Percentiles rank a stretch among this genome's conserved stretches.
Conservation (phyloP, 2,888 invertebrate genomes). For the Caenorhabditis angaria region DNA sequence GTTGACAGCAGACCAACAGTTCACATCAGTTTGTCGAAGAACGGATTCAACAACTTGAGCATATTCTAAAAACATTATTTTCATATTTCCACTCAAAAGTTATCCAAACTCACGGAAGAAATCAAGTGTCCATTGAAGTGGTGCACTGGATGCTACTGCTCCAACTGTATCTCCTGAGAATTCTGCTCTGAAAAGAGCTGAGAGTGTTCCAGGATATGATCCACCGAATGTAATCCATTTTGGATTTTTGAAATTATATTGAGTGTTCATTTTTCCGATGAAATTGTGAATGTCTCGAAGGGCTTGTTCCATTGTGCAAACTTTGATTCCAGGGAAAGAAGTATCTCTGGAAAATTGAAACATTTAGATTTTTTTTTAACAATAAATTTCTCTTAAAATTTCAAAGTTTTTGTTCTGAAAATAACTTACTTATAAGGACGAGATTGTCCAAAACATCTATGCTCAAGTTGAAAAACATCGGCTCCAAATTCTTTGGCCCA, state of each 20-base stretch:
- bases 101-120: conserved; percentile 45
- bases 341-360: conserved; percentile 80
- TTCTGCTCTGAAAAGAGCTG: conserved; percentile 55
- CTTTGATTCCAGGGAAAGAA: conserved; percentile 82
- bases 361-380: not conserved
- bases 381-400: too few species aligned
- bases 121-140: conserved; percentile 54
- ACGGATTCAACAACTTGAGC: conserved; percentile 58
- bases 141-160: conserved; percentile 59
- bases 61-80: conserved; percentile 42
- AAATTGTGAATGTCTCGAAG: conserved; percentile 86
- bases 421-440: conserved; percentile 13
- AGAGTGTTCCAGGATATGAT: conserved; percentile 82
- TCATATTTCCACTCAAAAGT: not conserved
- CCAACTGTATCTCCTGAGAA: conserved; percentile 57
- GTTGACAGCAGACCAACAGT: conserved; percentile 40
- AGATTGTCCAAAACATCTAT: conserved; percentile 62
- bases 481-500: conserved; percentile 59
- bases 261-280: conserved; percentile 79
- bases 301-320: conserved; percentile 78
- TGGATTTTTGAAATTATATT: conserved; percentile 64
- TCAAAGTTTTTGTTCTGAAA: too few species aligned
- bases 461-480: conserved; percentile 63
- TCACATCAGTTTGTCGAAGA: conserved; percentile 32
- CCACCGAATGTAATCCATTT: conserved; percentile 96